Conservation (phyloP, 2,113 vertebrate species). For the Clarias gariepinus region DNA sequence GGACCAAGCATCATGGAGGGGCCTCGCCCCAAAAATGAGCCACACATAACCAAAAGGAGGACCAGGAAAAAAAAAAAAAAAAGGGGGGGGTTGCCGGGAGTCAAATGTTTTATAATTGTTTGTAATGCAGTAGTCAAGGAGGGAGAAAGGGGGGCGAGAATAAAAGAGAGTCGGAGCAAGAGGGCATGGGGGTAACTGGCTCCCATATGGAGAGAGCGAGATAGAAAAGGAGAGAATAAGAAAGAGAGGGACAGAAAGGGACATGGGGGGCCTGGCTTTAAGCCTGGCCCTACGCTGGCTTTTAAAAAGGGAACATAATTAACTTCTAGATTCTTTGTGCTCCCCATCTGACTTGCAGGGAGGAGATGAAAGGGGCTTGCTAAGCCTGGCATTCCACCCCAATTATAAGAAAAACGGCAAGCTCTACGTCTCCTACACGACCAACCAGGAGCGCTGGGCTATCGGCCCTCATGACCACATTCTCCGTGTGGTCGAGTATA, state of each 20-base stretch:
- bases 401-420: slow-evolving; percentile 99
- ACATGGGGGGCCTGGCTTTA: slow-evolving; percentile 54
- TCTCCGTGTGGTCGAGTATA: slow-evolving; percentile 98
- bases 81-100: slow-evolving; percentile 70
- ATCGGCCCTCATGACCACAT: slow-evolving; percentile 99
- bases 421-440: slow-evolving; percentile 98
- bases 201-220: slow-evolving; percentile 50
- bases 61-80: slow-evolving; percentile 52
- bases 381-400: slow-evolving; percentile 99
- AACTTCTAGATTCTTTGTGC: slow-evolving; percentile 97
- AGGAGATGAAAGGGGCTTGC: slow-evolving; percentile 99
- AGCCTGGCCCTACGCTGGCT: slow-evolving; percentile 70
- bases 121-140: slow-evolving; percentile 83
- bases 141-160: slow-evolving; percentile 53
- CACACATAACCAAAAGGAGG: slow-evolving; percentile 73
- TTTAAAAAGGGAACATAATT: slow-evolving; percentile 89
- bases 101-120: slow-evolving; percentile 93
- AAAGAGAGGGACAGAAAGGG: slow-evolving; percentile 68
- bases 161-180: slow-evolving; percentile 51
- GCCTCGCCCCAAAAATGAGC: slow-evolving; percentile 79
- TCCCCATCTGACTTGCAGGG: slow-evolving; percentile 97
- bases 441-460: slow-evolving; percentile 98
- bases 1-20: slow-evolving; percentile 78
- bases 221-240: slow-evolving; percentile 70
- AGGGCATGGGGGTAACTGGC: slow-evolving; percentile 50